Base-by-base conservation (phyloP, 2,113 vertebrate genomes). In the Leuciscus idus region DNA sequence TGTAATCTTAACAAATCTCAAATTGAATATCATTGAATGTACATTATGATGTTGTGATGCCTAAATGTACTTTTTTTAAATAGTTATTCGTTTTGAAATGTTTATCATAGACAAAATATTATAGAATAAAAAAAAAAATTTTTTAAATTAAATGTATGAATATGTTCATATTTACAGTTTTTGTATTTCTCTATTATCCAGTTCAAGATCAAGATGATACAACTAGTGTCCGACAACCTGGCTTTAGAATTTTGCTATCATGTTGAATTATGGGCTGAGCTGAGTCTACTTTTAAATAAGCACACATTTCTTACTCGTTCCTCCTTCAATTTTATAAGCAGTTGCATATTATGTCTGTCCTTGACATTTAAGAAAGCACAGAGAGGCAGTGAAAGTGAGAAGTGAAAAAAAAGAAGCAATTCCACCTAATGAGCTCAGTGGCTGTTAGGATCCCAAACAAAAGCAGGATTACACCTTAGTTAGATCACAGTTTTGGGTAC, bases 401-500 rank as follows among this genome's bases (percentile, higher is more conserved):
- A 43, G 50, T 13, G 19, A 39, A 33, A 50, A 23, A 17, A 7
- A 7, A n/a, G 43, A 36, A 72, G 10, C 4, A 39, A 57, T 52
- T 21, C 17, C 15, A 28, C 28, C 0, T 46, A 28, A 50, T 85
- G 39, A 81, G 66, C 82, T 81, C 59, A 64, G 66, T 66, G 52
- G 66, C 21, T 84, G 61, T 59, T 55, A 76, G 57, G 26, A 48
- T 73, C 19, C 43, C 50, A 61, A 62, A 84, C 64, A 86, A 48
- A 72, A 84, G 55, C n/a, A 21, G 57, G 77, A 88, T 88, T 86
- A 85, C 39, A 59, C 30, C 73, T 78, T 62, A 78, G 66, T 88
- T 84, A 66, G 68, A 76, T 81, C 77, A 82, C 39, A 52, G 75
- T 84, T 78, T 61, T 86, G 81, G 82, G 70, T 87, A 85, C 64